Evolutionary conservation across 2,113 vertebrate species (phyloP), one percentile per base, ranked within the genome.

Genomic region (Entelurus aequoreus): DNA sequence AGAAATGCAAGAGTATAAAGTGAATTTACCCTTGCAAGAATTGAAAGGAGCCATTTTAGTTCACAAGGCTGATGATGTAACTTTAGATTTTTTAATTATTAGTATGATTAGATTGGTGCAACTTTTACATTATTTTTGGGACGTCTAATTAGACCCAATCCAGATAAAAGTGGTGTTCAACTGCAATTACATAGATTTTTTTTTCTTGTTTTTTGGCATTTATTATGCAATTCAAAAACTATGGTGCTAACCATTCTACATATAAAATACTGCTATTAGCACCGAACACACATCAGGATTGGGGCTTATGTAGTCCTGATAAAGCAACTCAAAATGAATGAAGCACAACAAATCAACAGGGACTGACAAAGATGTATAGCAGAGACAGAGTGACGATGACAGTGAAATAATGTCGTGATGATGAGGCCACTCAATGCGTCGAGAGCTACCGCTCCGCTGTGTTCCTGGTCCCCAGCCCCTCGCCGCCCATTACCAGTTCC

Each of bases 401-500:
- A 55, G 74, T 84, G 76, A 72, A 63, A 63, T 79, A 66, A 88
- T 84, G 84, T 65, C 73, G 82, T 47, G 70, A 79, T 86, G 86
- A 86, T 87, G 86, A 85, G 62, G 84, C 77, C 87, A 90, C 84
- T 90, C 86, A 68, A 72, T 84, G 86, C 83, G 72, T 78, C 28
- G 79, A 87, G 84, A 86, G 87, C 87, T 89, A 89, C 86, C 82
- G 79, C 88, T 90, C 82, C 74, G 63, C 37, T 89, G 88, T 89
- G 87, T 90, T 86, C 90, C 89, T 86, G 79, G 80, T 87, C 76
- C 87, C 91, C n/a, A 78, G 82, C 80, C 90, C 89, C 88, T 78
- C 72, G 88, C 59, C 75, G 83, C 88, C 89, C 89, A 86, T 88
- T 90, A 91, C 90, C 89, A 89, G 88, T 84, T 90, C 89, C 83